A percentile compares a stretch with the other conserved stretches of the same genome.
phyloP scores from a whole-genome alignment of 2,113 vertebrate species.

The Onychostoma macrolepis region DNA sequence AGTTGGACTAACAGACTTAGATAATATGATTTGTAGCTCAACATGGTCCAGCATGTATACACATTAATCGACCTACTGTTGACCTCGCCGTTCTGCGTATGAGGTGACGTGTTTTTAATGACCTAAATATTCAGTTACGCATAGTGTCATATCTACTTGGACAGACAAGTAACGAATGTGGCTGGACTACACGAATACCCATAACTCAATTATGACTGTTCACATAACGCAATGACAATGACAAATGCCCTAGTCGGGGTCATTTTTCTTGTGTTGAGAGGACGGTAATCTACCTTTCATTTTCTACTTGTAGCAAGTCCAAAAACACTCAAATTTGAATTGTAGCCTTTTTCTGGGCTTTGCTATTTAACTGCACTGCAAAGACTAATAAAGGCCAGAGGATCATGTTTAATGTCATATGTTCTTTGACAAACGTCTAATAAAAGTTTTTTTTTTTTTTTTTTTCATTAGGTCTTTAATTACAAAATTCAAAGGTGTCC shows the following conservation, averaged over 20 bases:
- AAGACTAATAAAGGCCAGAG: background rate
- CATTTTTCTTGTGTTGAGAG: background rate
- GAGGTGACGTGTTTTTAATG: background rate
- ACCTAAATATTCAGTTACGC: background rate
- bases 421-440: background rate
- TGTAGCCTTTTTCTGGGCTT: background rate
- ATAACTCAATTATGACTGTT: background rate
- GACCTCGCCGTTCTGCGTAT: background rate
- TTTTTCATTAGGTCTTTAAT: background rate
- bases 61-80: background rate
- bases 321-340: background rate
- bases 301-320: background rate
- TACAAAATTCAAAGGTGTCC: background rate
- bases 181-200: background rate
- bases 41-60: background rate
- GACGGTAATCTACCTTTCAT: background rate
- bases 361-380: background rate
- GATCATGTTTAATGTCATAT: background rate
- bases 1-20: background rate
- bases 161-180: background rate
- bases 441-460: background rate
- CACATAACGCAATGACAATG: background rate
- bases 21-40: constrained; percentile 3
- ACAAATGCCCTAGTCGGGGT: background rate
- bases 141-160: background rate